Evolutionary conservation across 2,888 invertebrate genomes (phyloP), one percentile per base, ranked within the genome.

Genomic region (Habrosyne pyritoides): DNA sequence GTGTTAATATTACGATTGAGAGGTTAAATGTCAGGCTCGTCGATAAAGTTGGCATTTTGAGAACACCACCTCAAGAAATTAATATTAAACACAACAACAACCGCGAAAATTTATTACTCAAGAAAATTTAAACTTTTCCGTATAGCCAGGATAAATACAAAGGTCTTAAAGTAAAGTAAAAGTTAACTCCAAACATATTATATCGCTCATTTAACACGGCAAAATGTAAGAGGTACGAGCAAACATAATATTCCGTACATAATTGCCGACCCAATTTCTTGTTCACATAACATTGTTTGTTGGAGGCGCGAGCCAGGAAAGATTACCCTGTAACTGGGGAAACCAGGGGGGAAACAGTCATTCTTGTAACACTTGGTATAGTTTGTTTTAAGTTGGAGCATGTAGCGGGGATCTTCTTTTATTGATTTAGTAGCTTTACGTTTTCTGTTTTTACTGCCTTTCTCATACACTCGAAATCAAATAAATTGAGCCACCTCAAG

Each of bases 321-420:
- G 51, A 57, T 57, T 57, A 57, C 57, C 24, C 51, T 8, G 42
- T 18, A 42, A 14, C 42, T 7, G 26, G 26, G 47, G 50, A 51
- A 54, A 54, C 54, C 57, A 52, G 26, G 26, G 26, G 47, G 50
- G 47, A 54, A 54, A 57, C 57, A 52, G 26, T 50, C 30, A 47
- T 52, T 57, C 46, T 30, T 30, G 54, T 52, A 18, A 26, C 51
- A 51, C 30, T 57, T 54, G n/a, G 47, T 42, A n/a, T 18, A 8
- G 14, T 42, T 7, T 33, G n/a, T n/a, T 1, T 18, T 18, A 42
- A 42, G 42, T 2, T 42, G 8, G 7, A 18, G 2, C 14, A 42
- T 42, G 8, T 42, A 42, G 42, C 42, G 42, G 18, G 8, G 30
- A n/a, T n/a, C n/a, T n/a, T n/a, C n/a, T n/a, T n/a, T n/a, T n/a